phyloP scores from a whole-genome alignment of 2,888 invertebrate species.

The Yponomeuta evonymella region DNA sequence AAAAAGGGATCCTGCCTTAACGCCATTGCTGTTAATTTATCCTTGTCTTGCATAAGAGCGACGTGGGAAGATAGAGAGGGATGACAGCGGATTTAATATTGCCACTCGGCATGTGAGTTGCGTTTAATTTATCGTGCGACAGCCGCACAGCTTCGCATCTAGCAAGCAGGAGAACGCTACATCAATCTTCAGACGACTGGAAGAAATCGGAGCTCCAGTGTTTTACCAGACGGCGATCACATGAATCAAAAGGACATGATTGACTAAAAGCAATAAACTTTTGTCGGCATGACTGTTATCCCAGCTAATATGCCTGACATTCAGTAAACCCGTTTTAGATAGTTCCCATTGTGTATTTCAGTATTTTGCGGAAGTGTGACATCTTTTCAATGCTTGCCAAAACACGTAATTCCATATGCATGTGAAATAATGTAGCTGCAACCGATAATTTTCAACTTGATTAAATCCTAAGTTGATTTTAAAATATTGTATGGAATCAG shows the following conservation, averaged over 20 bases:
- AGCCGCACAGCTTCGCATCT: slow-evolving; percentile 56
- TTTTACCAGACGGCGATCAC: slow-evolving; percentile 2
- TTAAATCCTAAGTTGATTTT: neutral
- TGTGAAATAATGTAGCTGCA: too few relatives aligned
- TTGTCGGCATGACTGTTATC: neutral
- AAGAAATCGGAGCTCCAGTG: slow-evolving; percentile 21
- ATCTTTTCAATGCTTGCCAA: neutral
- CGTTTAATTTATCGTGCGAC: slow-evolving; percentile 72
- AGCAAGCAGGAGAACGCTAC: slow-evolving; percentile 51
- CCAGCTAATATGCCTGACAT: neutral
- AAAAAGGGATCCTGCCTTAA: slow-evolving; percentile 62
- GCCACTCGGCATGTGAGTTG: slow-evolving; percentile 59
- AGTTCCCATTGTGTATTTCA: neutral
- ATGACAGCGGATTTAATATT: slow-evolving; percentile 54
- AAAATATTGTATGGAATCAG: too few relatives aligned
- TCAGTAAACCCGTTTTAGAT: neutral
- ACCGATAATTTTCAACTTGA: neutral
- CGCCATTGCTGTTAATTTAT: slow-evolving; percentile 43
- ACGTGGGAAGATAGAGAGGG: slow-evolving; percentile 46
- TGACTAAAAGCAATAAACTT: neutral
- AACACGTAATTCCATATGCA: neutral
- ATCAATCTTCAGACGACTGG: slow-evolving; percentile 56
- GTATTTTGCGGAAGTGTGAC: neutral
- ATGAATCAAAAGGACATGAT: neutral
- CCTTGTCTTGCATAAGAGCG: slow-evolving; percentile 49